Evolutionary conservation across 2,113 vertebrate genomes (phyloP).

Genomic region (Clupea harengus): DNA sequence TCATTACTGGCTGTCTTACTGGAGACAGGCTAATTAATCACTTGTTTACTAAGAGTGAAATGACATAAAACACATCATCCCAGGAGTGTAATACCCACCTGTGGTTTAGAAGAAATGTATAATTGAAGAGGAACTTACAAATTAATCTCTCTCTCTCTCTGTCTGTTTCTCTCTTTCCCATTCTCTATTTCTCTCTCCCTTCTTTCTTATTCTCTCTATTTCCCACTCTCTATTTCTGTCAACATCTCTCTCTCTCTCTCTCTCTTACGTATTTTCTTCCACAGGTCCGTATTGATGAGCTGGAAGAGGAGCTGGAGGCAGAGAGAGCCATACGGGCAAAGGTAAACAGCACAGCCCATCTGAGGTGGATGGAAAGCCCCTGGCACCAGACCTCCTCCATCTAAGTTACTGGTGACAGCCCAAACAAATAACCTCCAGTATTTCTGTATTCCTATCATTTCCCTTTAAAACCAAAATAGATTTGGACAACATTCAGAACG

Average conservation of each 20-base stretch:
- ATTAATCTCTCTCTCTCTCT: background rate
- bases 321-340: conserved; percentile 72
- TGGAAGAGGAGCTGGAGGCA: conserved; percentile 78
- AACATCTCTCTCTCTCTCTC: background rate
- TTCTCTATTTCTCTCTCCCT: conserved; percentile 24
- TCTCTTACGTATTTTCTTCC: conserved; percentile 5
- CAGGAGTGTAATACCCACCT: background rate
- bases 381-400: too few species aligned
- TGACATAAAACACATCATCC: background rate
- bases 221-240: background rate
- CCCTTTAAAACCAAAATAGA: too few species aligned
- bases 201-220: background rate
- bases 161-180: background rate
- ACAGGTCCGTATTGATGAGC: conserved; percentile 75
- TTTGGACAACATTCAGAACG: background rate
- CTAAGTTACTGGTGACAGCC: too few species aligned
- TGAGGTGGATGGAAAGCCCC: too few species aligned
- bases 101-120: background rate
- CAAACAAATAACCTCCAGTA: too few species aligned
- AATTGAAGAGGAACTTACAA: background rate
- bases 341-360: conserved; percentile 54
- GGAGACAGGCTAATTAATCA: background rate
- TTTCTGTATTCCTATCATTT: too few species aligned
- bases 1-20: background rate
- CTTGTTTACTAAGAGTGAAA: background rate